phyloP scores from a whole-genome alignment of 2,888 invertebrate genomes.

The Drosophila mayaguana region DNA sequence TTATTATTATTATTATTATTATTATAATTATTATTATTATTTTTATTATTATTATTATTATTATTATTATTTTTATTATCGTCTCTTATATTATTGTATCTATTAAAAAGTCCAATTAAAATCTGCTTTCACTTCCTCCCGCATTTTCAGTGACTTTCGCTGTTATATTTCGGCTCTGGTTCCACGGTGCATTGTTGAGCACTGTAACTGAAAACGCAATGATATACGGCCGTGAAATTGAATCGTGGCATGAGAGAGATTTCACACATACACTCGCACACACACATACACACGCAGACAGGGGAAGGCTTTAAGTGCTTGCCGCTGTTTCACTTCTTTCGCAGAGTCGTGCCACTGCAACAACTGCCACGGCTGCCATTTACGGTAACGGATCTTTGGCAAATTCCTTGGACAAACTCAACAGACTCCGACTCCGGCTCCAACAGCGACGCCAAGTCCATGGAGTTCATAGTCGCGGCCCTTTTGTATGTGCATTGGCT shows the following conservation, averaged over 20 bases:
- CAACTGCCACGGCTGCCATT: constrained; percentile 15
- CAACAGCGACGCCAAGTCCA: neutral
- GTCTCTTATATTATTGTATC: no score
- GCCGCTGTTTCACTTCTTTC: constrained; percentile 36
- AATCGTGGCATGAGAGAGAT: constrained; percentile 55
- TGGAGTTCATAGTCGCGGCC: constrained; percentile 15
- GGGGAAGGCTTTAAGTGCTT: constrained; percentile 74
- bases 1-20: no score
- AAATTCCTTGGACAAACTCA: constrained; percentile 62
- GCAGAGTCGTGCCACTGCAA: neutral
- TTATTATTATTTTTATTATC: no score
- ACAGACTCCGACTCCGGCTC: constrained; percentile 48
- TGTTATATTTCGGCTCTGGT: neutral
- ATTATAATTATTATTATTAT: no score
- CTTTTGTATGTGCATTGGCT: constrained; percentile 48
- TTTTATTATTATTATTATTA: no score
- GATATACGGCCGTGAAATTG: constrained; percentile 80
- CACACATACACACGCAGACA: constrained; percentile 17
- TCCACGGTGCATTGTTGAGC: constrained; percentile 25
- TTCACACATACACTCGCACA: constrained; percentile 20
- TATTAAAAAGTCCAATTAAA: no score
- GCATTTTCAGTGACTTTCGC: neutral
- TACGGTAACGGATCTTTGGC: constrained; percentile 40
- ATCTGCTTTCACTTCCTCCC: neutral
- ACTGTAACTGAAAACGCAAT: constrained; percentile 76